Conservation (phyloP, 2,113 vertebrate genomes). For the Microtus pennsylvanicus region DNA sequence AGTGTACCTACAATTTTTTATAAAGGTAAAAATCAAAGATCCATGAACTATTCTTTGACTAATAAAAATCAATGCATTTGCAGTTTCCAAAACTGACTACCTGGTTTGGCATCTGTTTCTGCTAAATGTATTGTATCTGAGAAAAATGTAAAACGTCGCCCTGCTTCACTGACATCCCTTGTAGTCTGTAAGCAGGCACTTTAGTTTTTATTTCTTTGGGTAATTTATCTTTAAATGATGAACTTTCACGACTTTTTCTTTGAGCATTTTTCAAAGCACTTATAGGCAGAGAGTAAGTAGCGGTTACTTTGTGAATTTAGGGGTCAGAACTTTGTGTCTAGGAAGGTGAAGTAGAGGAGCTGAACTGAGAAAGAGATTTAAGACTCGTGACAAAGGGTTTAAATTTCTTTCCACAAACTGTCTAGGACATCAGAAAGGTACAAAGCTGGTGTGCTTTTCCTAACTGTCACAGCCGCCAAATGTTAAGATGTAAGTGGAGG, state of each 20-base stretch:
- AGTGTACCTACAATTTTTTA: neutral
- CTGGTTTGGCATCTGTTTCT: conserved; percentile 35
- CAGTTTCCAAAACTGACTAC: conserved; percentile 33
- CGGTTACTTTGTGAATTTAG: conserved; percentile 19
- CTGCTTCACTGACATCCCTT: conserved; percentile 2
- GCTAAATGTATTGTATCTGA: neutral
- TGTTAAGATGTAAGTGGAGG: conserved; percentile 60
- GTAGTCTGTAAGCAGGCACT: neutral
- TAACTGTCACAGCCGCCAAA: conserved; percentile 39
- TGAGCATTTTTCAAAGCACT: conserved; percentile 36
- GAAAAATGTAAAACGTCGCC: conserved; percentile 4
- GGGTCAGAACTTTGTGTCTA: neutral
- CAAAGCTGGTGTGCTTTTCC: conserved; percentile 5
- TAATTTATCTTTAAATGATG: neutral
- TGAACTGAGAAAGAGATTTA: neutral
- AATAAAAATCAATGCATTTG: neutral
- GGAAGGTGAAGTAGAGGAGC: neutral
- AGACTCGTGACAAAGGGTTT: conserved; percentile 2
- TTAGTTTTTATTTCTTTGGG: conserved; percentile 20
- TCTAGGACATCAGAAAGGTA: conserved; percentile 48
- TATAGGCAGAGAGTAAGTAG: neutral
- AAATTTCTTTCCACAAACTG: conserved; percentile 1
- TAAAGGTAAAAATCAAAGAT: conserved; percentile 27
- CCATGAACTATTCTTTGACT: conserved; percentile 2
- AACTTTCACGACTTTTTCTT: conserved; percentile 26